Percentiles rank a stretch among this genome's conserved stretches.
Evolutionary conservation across 2,888 invertebrate species (phyloP).

Genomic region (Chalcosyrphus nemorum): DNA sequence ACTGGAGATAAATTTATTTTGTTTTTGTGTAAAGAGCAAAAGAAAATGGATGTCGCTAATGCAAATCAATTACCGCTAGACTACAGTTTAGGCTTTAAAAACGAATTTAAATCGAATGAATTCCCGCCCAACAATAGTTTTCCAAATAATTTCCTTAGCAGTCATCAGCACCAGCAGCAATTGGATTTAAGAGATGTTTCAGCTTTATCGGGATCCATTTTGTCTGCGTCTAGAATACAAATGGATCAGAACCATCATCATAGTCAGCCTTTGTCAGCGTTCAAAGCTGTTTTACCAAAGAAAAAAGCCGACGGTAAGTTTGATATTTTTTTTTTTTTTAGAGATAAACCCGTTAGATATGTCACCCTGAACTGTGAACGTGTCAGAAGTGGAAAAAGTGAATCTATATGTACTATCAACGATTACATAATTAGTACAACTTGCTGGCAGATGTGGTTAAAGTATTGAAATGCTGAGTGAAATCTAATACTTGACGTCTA

Average conservation of each 20-base stretch:
- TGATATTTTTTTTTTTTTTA: neutral
- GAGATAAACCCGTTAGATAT: neutral
- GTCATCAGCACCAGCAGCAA: constrained; percentile 74
- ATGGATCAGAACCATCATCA: constrained; percentile 73
- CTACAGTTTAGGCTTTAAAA: constrained; percentile 78
- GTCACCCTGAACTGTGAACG: constrained; percentile 1
- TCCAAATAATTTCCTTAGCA: constrained; percentile 78
- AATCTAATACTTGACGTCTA: no score
- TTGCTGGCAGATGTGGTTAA: no score
- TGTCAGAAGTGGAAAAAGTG: no score
- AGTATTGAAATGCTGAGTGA: no score
- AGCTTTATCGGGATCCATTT: constrained; percentile 77
- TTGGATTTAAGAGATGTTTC: constrained; percentile 80
- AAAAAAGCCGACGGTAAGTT: constrained; percentile 82
- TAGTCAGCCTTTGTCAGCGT: constrained; percentile 80
- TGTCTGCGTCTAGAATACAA: constrained; percentile 77
- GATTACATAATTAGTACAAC: no score
- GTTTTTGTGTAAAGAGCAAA: neutral
- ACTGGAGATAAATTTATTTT: constrained; percentile 1
- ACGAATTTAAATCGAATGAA: constrained; percentile 64
- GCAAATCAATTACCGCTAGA: constrained; percentile 79
- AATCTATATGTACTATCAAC: no score
- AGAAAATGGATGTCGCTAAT: constrained; percentile 64
- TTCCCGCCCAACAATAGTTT: constrained; percentile 77
- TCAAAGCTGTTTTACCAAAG: constrained; percentile 81